Conservation (phyloP, 1,140 invertebrate species). For the Dinothrombium tinctorium region DNA sequence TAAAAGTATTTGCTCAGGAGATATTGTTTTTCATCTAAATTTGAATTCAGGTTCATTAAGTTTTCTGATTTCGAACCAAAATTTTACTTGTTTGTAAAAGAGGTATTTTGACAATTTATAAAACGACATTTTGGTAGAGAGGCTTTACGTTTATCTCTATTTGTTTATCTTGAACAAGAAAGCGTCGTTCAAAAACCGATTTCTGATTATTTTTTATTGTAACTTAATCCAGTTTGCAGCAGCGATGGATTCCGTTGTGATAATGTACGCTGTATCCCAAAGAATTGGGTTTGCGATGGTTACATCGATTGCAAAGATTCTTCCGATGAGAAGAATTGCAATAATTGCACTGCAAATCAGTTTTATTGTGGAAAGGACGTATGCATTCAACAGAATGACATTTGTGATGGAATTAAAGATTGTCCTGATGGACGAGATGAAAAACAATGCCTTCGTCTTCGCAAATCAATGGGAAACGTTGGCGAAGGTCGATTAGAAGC, state of each 20-base stretch:
- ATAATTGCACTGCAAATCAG: constrained; percentile 14
- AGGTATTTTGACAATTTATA: too few relatives aligned
- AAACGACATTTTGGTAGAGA: too few relatives aligned
- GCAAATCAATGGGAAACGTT: constrained; percentile 8
- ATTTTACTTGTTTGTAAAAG: too few relatives aligned
- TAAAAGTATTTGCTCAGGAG: too few relatives aligned
- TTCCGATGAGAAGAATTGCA: constrained; percentile 66
- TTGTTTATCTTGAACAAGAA: too few relatives aligned
- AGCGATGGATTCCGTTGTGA: constrained; percentile 24
- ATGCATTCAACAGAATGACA: constrained; percentile 24
- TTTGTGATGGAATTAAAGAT: constrained; percentile 71
- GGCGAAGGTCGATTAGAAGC: constrained; percentile 15
- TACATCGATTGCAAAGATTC: constrained; percentile 23
- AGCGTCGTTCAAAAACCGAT: too few relatives aligned
- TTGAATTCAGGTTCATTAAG: too few relatives aligned
- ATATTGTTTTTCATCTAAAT: too few relatives aligned
- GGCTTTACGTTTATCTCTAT: too few relatives aligned
- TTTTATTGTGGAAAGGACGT: constrained; percentile 14
- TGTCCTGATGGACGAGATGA: constrained; percentile 64
- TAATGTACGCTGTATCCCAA: constrained; percentile 34
- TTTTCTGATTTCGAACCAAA: too few relatives aligned
- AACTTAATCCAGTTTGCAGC: constrained; percentile 12
- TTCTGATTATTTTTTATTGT: too few relatives aligned
- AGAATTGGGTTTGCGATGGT: constrained; percentile 20
- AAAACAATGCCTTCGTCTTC: constrained; percentile 20